Evolutionary conservation across 2,888 invertebrate species (phyloP).

Genomic region (Cheilosia vulpina): DNA sequence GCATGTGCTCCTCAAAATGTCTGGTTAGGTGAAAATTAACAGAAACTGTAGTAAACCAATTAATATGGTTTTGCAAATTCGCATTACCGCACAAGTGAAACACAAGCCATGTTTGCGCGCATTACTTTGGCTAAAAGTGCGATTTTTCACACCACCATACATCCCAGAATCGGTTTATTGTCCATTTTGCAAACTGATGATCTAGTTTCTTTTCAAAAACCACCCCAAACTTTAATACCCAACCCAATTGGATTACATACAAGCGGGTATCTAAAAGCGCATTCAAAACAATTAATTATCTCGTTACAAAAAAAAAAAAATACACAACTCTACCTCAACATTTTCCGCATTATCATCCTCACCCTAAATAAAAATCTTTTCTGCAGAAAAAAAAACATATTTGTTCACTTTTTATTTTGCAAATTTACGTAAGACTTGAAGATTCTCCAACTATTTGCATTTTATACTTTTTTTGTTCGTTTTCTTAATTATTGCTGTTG

Average conservation of each 20-base stretch:
- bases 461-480: conserved; percentile 19
- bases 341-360: conserved; percentile 14
- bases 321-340: not conserved
- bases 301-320: not conserved
- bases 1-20: not conserved
- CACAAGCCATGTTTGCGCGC: not conserved
- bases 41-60: conserved; percentile 8
- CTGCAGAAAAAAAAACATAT: conserved; percentile 3
- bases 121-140: conserved; percentile 6
- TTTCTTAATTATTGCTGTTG: conserved; percentile 61
- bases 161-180: too few relatives aligned
- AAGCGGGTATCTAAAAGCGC: not conserved
- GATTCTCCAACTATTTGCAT: conserved; percentile 56
- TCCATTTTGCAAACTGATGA: too few relatives aligned
- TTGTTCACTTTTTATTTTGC: conserved; percentile 22
- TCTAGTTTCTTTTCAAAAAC: too few relatives aligned
- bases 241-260: too few relatives aligned
- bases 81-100: not conserved
- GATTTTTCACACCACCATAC: conserved; percentile 30
- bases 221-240: too few relatives aligned
- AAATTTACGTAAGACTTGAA: conserved; percentile 67
- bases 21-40: conserved; percentile 11
- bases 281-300: conserved; percentile 1
- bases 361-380: conserved; percentile 21
- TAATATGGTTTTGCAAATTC: conserved; percentile 27